phyloP scores from a whole-genome alignment of 2,113 vertebrate species.

The Toxotes chatareus region DNA sequence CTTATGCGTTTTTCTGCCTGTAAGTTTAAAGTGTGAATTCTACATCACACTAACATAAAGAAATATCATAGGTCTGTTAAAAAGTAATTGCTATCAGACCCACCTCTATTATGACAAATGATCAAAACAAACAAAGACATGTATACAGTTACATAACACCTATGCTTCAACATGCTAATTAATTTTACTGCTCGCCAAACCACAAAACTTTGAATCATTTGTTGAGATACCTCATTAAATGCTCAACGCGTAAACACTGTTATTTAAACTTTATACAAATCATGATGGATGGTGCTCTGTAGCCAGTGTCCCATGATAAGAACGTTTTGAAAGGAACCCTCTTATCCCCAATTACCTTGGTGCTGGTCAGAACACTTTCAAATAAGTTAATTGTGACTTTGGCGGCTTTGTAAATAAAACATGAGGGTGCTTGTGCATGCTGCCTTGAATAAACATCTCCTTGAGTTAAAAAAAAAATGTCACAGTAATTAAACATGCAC shows the following conservation, averaged over 20 bases:
- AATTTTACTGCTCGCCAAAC: conserved; percentile 37
- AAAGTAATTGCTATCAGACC: neutral
- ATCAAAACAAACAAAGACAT: conserved; percentile 19
- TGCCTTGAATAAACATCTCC: conserved; percentile 65
- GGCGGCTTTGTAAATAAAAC: conserved; percentile 64
- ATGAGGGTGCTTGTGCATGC: conserved; percentile 49
- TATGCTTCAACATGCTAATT: conserved; percentile 32
- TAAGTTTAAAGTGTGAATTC: neutral
- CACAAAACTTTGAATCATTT: conserved; percentile 16
- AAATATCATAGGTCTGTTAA: neutral
- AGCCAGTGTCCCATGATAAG: conserved; percentile 19
- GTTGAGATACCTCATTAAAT: conserved; percentile 30
- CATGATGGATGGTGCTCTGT: conserved; percentile 17
- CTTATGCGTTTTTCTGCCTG: neutral
- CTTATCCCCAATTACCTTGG: conserved; percentile 57
- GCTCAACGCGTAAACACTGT: conserved; percentile 23
- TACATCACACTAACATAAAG: neutral
- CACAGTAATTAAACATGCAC: conserved; percentile 45
- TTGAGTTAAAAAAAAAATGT: conserved; percentile 35
- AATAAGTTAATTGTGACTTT: conserved; percentile 57
- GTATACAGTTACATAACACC: neutral
- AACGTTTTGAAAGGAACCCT: conserved; percentile 44
- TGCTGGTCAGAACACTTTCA: conserved; percentile 33
- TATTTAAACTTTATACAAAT: conserved; percentile 34
- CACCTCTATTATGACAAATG: neutral